Base-by-base conservation (phyloP, 2,113 vertebrate genomes). In the Gnathonemus longibarbis region DNA sequence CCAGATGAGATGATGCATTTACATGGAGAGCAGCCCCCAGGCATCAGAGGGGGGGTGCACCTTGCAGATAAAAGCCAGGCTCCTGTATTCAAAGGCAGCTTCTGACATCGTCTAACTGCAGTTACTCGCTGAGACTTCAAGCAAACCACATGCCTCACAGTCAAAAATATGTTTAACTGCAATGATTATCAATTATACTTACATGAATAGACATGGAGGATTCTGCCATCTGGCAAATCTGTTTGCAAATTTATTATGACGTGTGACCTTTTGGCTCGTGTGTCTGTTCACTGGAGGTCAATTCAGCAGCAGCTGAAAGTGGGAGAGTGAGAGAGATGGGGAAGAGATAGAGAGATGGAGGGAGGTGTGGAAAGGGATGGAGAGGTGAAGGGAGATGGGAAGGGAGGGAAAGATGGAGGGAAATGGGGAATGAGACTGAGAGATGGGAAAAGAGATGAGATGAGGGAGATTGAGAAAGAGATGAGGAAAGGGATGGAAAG, bases 1-100 rank as follows among this genome's bases (percentile, higher is more conserved):
- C 46, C 87, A 88, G 53, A 66, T 66, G 56, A 45, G 42, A 88
- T 87, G 48, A 87, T 87, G 27, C 88, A 77, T 80, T 49, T 52
- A 15, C 21, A 35, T 39, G 15, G 6, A 27, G 24, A 21, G 19
- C n/a, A 53, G 15, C 45, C 48, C 66, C 17, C 45, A 24, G 48
- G 27, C 49, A 48, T 83, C 49, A 39, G 17, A 5, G 10, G 42
- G 48, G 66, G 11, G 66, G 24, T 39, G 27, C 49, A 27, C 24
- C 27, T 53, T 11, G 0, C 87, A 88, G 52, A 88, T 88, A 88
- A 46, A 66, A 45, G 87, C 87, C 31, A 35, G 87, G 24, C 87
- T 58, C 35, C 35, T 42, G 35, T 46, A 88, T 66, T 88, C 56
- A 56, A 56, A 87, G 86, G 50, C 49, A 56, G 35, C 87, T 45